phyloP scores from a whole-genome alignment of 2,113 vertebrate species.

The Brachionichthys hirsutus region DNA sequence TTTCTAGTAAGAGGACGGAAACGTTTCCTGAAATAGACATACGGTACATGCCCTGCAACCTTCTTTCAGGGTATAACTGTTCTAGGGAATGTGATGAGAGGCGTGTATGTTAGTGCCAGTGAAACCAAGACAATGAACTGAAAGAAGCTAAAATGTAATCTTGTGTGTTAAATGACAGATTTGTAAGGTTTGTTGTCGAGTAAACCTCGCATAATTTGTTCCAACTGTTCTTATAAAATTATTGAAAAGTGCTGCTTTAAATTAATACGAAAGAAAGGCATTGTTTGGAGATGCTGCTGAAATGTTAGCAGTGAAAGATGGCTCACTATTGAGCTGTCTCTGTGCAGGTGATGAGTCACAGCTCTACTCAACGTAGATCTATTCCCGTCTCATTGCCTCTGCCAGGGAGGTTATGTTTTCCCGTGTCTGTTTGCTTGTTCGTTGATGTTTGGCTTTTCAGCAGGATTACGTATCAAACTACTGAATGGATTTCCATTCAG shows the following conservation, averaged over 20 bases:
- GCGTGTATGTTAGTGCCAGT: constrained; percentile 3
- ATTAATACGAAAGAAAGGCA: not conserved
- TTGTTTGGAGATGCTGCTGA: not conserved
- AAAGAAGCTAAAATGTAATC: too few relatives aligned
- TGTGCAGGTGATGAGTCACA: constrained; percentile 14
- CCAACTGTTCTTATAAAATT: too few relatives aligned
- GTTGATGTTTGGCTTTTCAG: too few relatives aligned
- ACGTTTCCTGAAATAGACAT: constrained; percentile 40
- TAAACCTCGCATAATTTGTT: too few relatives aligned
- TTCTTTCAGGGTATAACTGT: constrained; percentile 1
- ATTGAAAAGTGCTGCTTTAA: not conserved
- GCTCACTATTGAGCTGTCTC: constrained; percentile 6
- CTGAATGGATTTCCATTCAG: too few relatives aligned
- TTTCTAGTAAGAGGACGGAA: constrained; percentile 23
- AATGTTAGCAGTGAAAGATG: constrained; percentile 6
- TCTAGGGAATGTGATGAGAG: constrained; percentile 8
- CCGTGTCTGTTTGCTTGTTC: too few relatives aligned
- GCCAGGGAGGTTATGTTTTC: too few relatives aligned
- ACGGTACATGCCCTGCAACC: constrained; percentile 1
- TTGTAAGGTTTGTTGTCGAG: too few relatives aligned
- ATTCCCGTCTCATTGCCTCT: not conserved
- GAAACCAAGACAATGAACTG: constrained; percentile 1
- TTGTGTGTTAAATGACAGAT: too few relatives aligned
- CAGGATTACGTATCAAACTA: too few relatives aligned
- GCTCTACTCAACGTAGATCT: constrained; percentile 6